Percentiles rank a stretch among this genome's conserved stretches.
Evolutionary conservation across 2,113 vertebrate genomes (phyloP).

Genomic region (Edolisoma coerulescens): DNA sequence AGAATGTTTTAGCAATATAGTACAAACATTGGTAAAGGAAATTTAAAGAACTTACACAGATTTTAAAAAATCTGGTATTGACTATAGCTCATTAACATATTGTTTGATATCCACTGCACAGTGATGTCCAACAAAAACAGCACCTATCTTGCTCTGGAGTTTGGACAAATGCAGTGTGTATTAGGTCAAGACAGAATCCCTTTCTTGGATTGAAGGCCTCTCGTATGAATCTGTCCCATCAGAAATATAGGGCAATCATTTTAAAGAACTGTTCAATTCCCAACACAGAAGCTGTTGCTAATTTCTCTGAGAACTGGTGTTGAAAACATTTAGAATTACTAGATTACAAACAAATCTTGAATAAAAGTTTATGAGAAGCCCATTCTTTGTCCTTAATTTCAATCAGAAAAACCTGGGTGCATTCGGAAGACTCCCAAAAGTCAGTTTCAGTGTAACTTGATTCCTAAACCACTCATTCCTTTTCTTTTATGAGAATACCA

Average conservation of each 20-base stretch:
- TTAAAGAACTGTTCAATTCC: neutral
- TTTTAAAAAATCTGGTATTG: neutral
- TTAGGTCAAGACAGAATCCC: neutral
- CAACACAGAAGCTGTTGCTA: neutral
- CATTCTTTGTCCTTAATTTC: neutral
- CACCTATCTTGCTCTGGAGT: neutral
- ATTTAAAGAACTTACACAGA: neutral
- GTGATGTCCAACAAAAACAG: neutral
- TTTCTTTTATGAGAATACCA: neutral
- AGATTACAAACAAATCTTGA: neutral
- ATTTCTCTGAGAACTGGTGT: neutral
- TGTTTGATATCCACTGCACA: neutral
- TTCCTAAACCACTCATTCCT: neutral
- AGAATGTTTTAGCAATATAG: neutral
- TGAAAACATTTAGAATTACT: neutral
- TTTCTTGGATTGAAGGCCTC: neutral
- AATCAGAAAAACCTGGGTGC: neutral
- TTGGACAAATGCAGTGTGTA: neutral
- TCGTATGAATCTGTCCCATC: neutral
- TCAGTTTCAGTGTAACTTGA: neutral
- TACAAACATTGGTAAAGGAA: neutral
- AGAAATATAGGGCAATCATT: neutral
- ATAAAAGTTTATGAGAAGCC: neutral
- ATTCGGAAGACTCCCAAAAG: neutral
- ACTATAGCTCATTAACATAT: neutral